Evolutionary conservation across 92 coral and sea anemone genomes (phyloP), one percentile per base, ranked within the genome.

Genomic region (Epizoanthus illoricatus): DNA sequence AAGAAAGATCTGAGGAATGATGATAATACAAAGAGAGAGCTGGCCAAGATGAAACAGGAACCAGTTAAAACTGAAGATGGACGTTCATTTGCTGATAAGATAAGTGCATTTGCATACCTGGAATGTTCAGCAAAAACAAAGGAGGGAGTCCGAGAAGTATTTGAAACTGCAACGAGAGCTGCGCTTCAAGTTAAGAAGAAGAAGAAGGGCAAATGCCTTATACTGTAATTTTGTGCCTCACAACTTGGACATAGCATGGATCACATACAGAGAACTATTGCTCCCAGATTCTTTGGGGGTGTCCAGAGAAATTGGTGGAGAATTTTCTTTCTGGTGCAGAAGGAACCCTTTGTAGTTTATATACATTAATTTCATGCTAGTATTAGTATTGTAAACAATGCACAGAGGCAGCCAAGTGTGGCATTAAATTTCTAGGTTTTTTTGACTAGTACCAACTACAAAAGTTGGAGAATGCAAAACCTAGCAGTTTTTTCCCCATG

Each of bases 81-180:
- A 7, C 84, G 91, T 8, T 61, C 87, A 5, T 84, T 93, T 87
- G 85, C 96, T 20, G 98, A 90, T 61, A 91, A 89, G 84, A 91
- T 96, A 76, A 85, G 83, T 41, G 99, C 96, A 61, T 81, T 83
- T 64, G 86, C 89, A 23, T 97, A 91, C 89, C 79, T 97, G 87
- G 99, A 97, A 84, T 97, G 99, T 88, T 97, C 99, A 8, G 99
- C 99, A 11, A 93, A 93, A 81, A 97, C 98, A 71, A 97, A 97
- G 76, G 98, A 93, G 24, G 98, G 98, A 6, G 99, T 97, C 24
- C 84, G 98, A 71, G 94, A 92, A 78, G 94, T 92, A 80, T 84
- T 97, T 84, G 89, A 92, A 70, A 87, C 88, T 55, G 99, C 98
- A 19, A 93, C 99, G 20, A 87, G 92, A 73, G 98, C 98, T 23